These are phyloP conservation scores for Parotia lawesii DNA, from an alignment of 2,113 vertebrate species.

Conservation along the genomic window DNA sequence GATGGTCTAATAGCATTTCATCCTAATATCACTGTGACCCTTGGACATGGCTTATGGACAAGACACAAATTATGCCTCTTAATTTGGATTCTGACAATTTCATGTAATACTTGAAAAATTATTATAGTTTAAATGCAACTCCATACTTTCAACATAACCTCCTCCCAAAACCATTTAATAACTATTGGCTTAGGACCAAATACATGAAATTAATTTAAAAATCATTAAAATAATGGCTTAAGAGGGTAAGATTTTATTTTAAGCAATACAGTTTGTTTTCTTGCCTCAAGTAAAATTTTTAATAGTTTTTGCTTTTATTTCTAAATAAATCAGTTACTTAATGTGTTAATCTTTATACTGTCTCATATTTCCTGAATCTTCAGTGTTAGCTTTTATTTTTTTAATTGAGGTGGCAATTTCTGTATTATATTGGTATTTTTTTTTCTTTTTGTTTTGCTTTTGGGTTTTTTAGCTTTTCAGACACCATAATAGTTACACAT, in stretches of 20 bases:
- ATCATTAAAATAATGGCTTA: neutral
- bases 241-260: neutral
- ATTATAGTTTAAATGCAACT: neutral
- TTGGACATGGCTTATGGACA: neutral
- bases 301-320: neutral
- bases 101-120: neutral
- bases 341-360: neutral
- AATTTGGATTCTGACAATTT: neutral
- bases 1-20: neutral
- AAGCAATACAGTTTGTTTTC: neutral
- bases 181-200: neutral
- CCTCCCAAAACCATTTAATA: neutral
- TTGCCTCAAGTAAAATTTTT: neutral
- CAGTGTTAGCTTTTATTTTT: neutral
- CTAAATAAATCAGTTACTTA: neutral
- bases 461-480: neutral
- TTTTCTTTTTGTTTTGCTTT: neutral
- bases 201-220: neutral
- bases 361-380: neutral
- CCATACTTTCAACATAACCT: neutral
- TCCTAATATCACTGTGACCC: neutral
- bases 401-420: neutral
- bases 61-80: neutral
- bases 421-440: neutral
- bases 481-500: neutral